Conservation (phyloP, 2,797 vertebrate genomes). For the Enteromius viviparus region DNA sequence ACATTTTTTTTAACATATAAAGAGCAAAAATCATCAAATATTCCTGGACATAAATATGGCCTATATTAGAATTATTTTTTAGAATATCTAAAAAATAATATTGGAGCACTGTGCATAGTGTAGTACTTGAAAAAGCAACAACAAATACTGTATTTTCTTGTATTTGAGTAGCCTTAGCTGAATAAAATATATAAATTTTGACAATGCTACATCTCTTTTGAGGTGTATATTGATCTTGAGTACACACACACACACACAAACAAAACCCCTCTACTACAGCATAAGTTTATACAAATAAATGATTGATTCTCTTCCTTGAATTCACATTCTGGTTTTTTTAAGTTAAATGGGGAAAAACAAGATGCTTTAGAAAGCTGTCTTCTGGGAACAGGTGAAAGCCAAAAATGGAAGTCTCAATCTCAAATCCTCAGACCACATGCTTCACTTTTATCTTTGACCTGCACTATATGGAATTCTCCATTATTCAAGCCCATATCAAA, state of each 20-base stretch:
- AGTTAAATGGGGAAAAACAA: not conserved
- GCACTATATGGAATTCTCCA: conserved; percentile 45
- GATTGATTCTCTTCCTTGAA: not conserved
- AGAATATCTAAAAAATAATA: not conserved
- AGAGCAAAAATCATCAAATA: not conserved
- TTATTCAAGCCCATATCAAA: conserved; percentile 49
- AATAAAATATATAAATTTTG: conserved; percentile 7
- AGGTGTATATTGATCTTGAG: conserved; percentile 6
- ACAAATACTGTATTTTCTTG: not conserved
- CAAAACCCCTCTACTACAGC: not conserved
- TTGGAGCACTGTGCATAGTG: not conserved
- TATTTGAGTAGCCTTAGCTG: not conserved
- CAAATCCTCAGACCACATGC: not conserved
- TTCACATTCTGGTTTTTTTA: not conserved
- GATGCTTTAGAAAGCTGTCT: not conserved
- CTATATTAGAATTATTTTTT: not conserved
- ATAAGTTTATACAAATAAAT: not conserved
- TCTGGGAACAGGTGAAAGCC: conserved; percentile 10
- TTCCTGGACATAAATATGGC: not conserved
- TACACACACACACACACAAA: not conserved
- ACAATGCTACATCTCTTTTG: not conserved
- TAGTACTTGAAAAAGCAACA: not conserved
- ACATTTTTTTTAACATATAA: not conserved
- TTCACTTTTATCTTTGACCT: conserved; percentile 49
- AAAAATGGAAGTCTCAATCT: conserved; percentile 7